Conservation (phyloP, 2,888 invertebrate genomes). For the Diaprepes abbreviatus region DNA sequence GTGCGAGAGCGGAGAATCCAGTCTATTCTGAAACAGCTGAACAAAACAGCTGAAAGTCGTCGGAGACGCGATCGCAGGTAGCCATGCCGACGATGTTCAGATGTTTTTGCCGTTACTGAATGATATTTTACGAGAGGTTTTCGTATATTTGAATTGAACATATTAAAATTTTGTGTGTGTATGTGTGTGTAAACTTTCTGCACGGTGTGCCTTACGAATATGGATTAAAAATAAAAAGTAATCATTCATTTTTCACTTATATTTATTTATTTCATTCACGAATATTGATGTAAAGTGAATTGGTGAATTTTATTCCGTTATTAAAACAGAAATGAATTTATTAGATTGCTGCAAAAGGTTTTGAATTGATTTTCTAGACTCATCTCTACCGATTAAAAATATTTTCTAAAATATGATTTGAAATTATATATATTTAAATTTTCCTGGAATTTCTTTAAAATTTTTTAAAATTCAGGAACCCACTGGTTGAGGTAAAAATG, state of each 20-base stretch:
- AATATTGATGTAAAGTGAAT: background rate
- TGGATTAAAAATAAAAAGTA: background rate
- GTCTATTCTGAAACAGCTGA: constrained; percentile 47
- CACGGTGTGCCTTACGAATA: background rate
- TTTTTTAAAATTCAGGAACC: too few relatives aligned
- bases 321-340: too few relatives aligned
- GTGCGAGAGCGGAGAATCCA: constrained; percentile 39
- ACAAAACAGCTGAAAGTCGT: constrained; percentile 45
- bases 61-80: constrained; percentile 52
- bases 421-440: too few relatives aligned
- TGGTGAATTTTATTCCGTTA: background rate
- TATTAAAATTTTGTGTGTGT: too few relatives aligned
- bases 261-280: too few relatives aligned
- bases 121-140: constrained; percentile 10
- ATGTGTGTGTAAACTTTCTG: background rate
- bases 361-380: too few relatives aligned
- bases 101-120: constrained; percentile 34
- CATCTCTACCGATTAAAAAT: too few relatives aligned
- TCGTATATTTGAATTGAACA: constrained; percentile 8
- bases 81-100: constrained; percentile 47
- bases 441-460: too few relatives aligned
- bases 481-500: too few relatives aligned
- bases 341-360: too few relatives aligned
- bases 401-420: too few relatives aligned
- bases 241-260: too few relatives aligned